Percentiles rank a stretch among this genome's conserved stretches.
These are phyloP conservation scores for Cyprinodon variegatus DNA, from an alignment of 2,113 vertebrate genomes.

Conservation along the genomic window DNA sequence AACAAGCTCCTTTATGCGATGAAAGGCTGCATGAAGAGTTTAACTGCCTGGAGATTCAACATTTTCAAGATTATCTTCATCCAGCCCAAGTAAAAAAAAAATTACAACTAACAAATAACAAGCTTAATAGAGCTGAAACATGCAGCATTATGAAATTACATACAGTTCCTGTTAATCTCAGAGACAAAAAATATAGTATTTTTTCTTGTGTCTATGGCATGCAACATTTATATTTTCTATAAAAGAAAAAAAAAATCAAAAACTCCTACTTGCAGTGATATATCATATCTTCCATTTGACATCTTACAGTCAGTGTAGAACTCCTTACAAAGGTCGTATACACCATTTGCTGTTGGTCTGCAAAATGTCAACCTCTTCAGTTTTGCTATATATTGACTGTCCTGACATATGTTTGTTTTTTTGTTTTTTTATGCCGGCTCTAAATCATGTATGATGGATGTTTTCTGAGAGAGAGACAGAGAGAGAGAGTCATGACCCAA, in stretches of 20 bases:
- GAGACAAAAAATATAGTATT: too few species aligned
- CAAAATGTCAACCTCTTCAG: too few species aligned
- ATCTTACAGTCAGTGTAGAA: too few species aligned
- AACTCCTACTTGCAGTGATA: too few species aligned
- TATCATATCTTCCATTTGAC: too few species aligned
- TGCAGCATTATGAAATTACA: background rate
- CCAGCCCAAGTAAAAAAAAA: background rate
- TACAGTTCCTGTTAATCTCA: too few species aligned
- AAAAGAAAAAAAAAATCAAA: too few species aligned
- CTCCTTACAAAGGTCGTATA: too few species aligned
- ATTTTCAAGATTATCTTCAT: background rate
- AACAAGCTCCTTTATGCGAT: too few species aligned
- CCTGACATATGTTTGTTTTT: background rate
- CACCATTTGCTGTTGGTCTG: background rate
- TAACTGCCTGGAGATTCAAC: background rate
- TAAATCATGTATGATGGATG: background rate
- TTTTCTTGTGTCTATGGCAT: background rate
- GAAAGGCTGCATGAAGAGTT: too few species aligned
- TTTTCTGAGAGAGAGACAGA: background rate
- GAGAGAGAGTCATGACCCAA: background rate
- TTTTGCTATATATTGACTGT: background rate
- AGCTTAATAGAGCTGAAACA: background rate
- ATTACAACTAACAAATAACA: background rate
- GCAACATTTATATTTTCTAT: too few species aligned
- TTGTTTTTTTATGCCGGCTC: background rate